Base-by-base conservation (phyloP, 2,113 vertebrate genomes). In the Oreocharis arfaki region DNA sequence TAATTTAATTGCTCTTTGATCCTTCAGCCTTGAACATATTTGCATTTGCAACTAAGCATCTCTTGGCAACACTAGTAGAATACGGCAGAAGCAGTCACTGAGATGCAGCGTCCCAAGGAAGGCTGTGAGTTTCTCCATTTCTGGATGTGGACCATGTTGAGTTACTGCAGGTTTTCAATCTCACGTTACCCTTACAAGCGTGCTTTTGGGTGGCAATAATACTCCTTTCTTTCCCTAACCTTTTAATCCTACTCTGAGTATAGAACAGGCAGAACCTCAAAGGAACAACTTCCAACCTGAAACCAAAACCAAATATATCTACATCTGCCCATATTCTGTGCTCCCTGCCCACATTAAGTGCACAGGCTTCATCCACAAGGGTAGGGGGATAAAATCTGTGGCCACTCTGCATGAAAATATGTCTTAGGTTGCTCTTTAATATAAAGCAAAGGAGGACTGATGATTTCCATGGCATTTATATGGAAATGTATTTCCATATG, bases 1-100 rank as follows among this genome's bases (percentile, higher is more conserved):
- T 96, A 84, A 95, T 95, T 96, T 96, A 96, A 97, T 97, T 89
- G 80, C 91, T 94, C 96, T 97, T 97, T 95, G 95, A 97, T 95
- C 95, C 94, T 93, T 96, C 92, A 94, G 95, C 96, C 95, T 84
- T 80, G 87, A 89, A 97, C 91, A 68, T 76, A 95, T 96, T 96
- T 97, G 92, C 91, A 94, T 96, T 96, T 96, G 75, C 92, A 96
- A 70, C 90, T 85, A 89, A 97, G 97, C 89, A 97, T 96, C 96
- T 95, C 89, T 94, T 95, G 95, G 96, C 94, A 97, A 93, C 90
- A 86, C 90, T 87, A 47, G 81, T 47, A 79, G 87, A 88, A 78
- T 65, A 91, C 0, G 0, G 92, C 81, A 87, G 92, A 74, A 86
- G 63, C n/a, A 75, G 69, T 33, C 13, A 19, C 75, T 39, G 70